Evolutionary conservation across 1,140 invertebrate species (phyloP).

Genomic region (Diorhabda carinulata): DNA sequence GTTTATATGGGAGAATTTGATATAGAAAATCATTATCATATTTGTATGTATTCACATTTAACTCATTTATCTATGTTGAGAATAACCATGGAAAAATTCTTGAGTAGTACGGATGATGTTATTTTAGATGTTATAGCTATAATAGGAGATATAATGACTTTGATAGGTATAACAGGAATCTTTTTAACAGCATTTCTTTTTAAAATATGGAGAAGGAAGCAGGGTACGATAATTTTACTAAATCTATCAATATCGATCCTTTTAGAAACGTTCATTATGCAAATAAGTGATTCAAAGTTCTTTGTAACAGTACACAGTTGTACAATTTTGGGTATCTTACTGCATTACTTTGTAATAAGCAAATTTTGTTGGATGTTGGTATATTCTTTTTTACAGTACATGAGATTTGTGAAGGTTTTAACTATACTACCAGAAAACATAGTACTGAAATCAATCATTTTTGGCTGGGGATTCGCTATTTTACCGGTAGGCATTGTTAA

Average conservation of each 20-base stretch:
- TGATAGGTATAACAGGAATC: constrained; percentile 55
- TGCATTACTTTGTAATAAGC: constrained; percentile 59
- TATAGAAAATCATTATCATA: constrained; percentile 44
- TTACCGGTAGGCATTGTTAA: constrained; percentile 35
- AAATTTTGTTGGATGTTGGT: constrained; percentile 65
- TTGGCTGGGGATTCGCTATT: constrained; percentile 41
- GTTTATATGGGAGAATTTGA: constrained; percentile 28
- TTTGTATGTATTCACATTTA: constrained; percentile 57
- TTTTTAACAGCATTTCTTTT: constrained; percentile 57
- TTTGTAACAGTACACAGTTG: constrained; percentile 25
- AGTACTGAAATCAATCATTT: constrained; percentile 37
- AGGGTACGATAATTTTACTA: constrained; percentile 58
- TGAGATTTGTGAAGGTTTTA: constrained; percentile 57
- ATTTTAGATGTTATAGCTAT: constrained; percentile 56
- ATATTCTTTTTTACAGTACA: constrained; percentile 59
- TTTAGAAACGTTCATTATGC: constrained; percentile 55
- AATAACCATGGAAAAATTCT: constrained; percentile 11
- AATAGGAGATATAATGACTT: constrained; percentile 56
- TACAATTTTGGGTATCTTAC: constrained; percentile 53
- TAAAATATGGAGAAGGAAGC: constrained; percentile 55
- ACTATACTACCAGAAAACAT: constrained; percentile 46
- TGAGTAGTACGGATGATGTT: constrained; percentile 24
- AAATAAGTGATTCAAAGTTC: constrained; percentile 52
- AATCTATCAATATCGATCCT: constrained; percentile 56
- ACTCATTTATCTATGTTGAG: constrained; percentile 60